Evolutionary conservation across 2,888 invertebrate genomes (phyloP), one percentile per base, ranked within the genome.

Genomic region (Clivina fossor): DNA sequence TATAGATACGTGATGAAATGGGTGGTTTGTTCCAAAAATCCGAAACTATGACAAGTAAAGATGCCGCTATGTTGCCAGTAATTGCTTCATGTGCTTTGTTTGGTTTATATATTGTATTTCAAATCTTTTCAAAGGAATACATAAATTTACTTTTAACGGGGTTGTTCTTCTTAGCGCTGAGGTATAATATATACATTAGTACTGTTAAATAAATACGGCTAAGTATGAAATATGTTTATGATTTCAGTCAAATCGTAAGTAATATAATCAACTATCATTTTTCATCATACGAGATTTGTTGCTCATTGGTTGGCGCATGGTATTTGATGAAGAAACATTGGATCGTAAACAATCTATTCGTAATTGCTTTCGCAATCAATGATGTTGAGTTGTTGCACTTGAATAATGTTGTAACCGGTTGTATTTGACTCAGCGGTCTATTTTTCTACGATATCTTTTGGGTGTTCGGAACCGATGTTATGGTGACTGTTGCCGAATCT

Each of bases 401-500:
- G 46, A 97, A 98, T 77, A 95, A 93, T 71, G 90, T 97, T 57
- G 87, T 90, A 37, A 96, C 90, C 46, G 96, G 96, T 16, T 91
- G 93, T 73, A 95, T 98, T 69, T 80, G 99, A 60, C 81, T 99
- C 1, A 88, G 91, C 63, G 99, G 99, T 0, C 83, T 99, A 19
- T 98, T 99, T 76, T 80, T 99, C 61, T 99, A 99, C 71, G 99
- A 99, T 73, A 91, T 99, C 64, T 99, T 99, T 79, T 99, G 99
- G 99, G 99, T 99, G n/a, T 99, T 99, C 78, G 98, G 96, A 56
- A 99, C 99, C 50, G 93, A 99, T 73, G 99, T 99, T 38, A 99
- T 99, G 98, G 95, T 98, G 43, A 97, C 96, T 13, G 99, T 99
- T 3, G 98, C 98, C 41, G 97, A 91, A 76, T 94, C 93, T 58